These are phyloP conservation scores for Erythrocebus patas DNA, from an alignment of 2,113 vertebrate genomes.

Conservation along the genomic window DNA sequence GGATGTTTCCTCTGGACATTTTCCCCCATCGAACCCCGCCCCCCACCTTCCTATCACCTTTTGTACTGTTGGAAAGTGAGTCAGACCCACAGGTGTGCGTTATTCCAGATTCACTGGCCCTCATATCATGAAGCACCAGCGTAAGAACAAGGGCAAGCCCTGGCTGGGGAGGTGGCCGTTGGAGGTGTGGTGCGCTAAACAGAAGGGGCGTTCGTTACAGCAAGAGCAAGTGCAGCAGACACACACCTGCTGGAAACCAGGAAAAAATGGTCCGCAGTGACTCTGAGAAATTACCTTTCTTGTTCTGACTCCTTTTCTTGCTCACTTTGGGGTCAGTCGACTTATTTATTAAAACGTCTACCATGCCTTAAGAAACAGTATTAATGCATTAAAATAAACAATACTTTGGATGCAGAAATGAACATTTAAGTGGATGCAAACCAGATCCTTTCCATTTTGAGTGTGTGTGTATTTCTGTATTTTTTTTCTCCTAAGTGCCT, in stretches of 20 bases:
- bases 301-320: neutral
- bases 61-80: neutral
- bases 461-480: neutral
- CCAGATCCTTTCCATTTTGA: conserved; percentile 52
- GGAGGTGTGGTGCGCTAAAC: fast-evolving
- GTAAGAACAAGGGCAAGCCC: neutral
- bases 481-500: conserved; percentile 75
- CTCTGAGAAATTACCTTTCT: neutral
- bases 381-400: conserved; percentile 66
- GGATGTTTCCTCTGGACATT: neutral
- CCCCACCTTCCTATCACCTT: neutral
- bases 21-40: neutral
- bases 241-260: neutral
- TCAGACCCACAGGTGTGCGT: neutral
- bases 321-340: neutral
- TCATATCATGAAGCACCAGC: neutral
- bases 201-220: fast-evolving
- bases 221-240: neutral
- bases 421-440: conserved; percentile 74
- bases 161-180: neutral
- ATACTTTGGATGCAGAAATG: conserved; percentile 70
- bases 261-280: neutral
- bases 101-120: neutral
- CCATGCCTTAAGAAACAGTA: neutral
- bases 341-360: neutral